Evolutionary conservation across 2,797 vertebrate genomes (phyloP).

Genomic region (Taeniopygia guttata): DNA sequence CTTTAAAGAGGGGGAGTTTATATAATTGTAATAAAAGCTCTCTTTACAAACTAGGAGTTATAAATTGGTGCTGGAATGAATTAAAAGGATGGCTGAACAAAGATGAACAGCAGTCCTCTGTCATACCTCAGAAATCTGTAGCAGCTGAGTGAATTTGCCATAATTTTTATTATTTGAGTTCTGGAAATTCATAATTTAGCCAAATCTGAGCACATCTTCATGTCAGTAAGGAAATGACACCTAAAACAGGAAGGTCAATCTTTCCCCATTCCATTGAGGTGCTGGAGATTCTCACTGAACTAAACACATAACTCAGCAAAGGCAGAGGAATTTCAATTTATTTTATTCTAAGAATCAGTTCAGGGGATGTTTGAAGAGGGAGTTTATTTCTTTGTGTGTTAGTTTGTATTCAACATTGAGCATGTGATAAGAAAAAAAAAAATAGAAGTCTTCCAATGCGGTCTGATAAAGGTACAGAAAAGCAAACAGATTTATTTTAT

Average conservation of each 20-base stretch:
- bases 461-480: background rate
- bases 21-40: background rate
- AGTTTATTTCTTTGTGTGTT: background rate
- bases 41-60: background rate
- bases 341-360: background rate
- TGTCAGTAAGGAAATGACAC: background rate
- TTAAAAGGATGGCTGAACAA: background rate
- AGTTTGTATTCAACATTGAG: background rate
- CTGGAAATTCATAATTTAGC: background rate
- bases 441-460: background rate
- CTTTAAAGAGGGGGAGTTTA: rapidly evolving
- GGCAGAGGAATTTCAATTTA: background rate
- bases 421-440: background rate
- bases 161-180: background rate
- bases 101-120: background rate
- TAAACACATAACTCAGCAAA: background rate
- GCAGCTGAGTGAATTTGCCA: rapidly evolving
- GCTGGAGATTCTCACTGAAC: background rate
- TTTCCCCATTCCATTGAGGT: background rate
- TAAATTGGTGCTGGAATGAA: background rate
- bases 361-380: background rate
- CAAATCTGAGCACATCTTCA: background rate
- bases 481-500: background rate
- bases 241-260: background rate
- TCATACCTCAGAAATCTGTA: background rate